Conservation (phyloP, 2,113 vertebrate species). For the Formicarius rufipectus region DNA sequence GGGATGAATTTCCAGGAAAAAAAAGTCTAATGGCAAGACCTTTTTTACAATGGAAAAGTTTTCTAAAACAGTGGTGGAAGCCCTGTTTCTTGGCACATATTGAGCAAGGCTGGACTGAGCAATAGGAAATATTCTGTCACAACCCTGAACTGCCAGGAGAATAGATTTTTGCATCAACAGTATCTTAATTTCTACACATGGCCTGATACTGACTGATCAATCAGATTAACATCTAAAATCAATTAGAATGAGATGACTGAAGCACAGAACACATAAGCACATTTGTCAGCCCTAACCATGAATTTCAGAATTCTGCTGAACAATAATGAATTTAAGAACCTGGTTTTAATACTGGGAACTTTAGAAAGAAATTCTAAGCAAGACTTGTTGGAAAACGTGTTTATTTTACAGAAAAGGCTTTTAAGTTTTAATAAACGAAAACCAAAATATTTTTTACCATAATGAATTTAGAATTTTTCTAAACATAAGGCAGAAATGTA, state of each 20-base stretch:
- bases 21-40: constrained; percentile 7
- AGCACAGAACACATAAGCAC: background rate
- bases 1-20: constrained; percentile 47
- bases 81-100: background rate
- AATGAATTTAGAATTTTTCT: background rate
- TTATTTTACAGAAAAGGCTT: background rate
- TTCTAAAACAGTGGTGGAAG: background rate
- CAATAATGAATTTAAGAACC: background rate
- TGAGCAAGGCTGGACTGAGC: background rate
- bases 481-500: background rate
- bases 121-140: constrained; percentile 19
- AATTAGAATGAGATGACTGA: background rate
- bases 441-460: background rate
- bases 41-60: constrained; percentile 15
- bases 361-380: background rate
- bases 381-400: background rate
- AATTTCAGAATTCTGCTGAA: background rate
- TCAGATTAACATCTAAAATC: background rate
- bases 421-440: background rate
- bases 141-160: background rate
- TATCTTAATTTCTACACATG: background rate
- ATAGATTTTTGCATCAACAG: background rate
- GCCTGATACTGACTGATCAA: background rate
- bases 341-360: background rate
- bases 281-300: background rate